Percentiles rank a stretch among this genome's conserved stretches.
These are phyloP conservation scores for Metellina segmentata DNA, from an alignment of 2,888 invertebrate genomes.

Conservation along the genomic window DNA sequence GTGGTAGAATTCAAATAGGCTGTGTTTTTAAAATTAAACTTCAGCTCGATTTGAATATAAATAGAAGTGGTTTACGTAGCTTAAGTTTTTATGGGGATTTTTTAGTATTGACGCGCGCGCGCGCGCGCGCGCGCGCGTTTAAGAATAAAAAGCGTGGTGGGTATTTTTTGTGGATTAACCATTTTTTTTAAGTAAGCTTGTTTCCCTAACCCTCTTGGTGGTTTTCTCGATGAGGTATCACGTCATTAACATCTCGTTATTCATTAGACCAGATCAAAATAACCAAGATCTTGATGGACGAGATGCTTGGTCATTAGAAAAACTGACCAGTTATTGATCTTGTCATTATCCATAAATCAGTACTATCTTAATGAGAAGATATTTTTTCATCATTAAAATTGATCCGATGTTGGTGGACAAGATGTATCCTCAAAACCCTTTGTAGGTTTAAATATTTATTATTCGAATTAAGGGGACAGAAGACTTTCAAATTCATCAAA, in stretches of 20 bases:
- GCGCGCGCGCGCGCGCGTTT: too few relatives aligned
- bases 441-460: too few relatives aligned
- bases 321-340: too few relatives aligned
- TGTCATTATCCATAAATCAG: too few relatives aligned
- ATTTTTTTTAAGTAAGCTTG: not conserved
- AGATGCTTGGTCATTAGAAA: too few relatives aligned
- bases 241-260: not conserved
- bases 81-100: not conserved
- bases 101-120: not conserved
- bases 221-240: not conserved
- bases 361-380: too few relatives aligned
- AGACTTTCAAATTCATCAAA: too few relatives aligned
- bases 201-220: not conserved
- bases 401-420: too few relatives aligned
- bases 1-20: conserved; percentile 23
- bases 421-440: too few relatives aligned
- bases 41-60: conserved; percentile 13
- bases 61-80: not conserved
- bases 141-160: not conserved
- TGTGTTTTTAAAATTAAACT: conserved; percentile 16
- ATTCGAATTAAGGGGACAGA: too few relatives aligned
- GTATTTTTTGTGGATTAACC: not conserved
- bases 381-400: too few relatives aligned
- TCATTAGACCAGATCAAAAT: not conserved
- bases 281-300: too few relatives aligned